Conservation (phyloP, 2,888 invertebrate species). For the Temnothorax ravouxi region DNA sequence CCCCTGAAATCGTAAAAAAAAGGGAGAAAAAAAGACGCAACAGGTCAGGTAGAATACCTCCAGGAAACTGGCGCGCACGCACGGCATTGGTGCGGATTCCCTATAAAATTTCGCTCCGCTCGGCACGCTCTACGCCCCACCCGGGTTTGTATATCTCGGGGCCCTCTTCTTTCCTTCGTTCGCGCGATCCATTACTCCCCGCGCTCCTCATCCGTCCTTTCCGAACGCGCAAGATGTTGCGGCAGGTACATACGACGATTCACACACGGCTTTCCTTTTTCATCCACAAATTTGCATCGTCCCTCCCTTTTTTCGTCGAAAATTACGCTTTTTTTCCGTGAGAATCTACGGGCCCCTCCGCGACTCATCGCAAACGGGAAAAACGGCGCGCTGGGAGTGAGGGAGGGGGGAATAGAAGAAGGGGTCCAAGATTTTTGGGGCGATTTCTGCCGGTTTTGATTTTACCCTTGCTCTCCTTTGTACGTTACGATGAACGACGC, state of each 20-base stretch:
- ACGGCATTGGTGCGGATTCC: constrained; percentile 74
- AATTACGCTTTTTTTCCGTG: constrained; percentile 74
- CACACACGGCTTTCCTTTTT: constrained; percentile 66
- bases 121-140: constrained; percentile 48
- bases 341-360: constrained; percentile 64
- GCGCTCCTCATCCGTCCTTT: constrained; percentile 18
- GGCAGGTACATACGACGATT: constrained; percentile 69
- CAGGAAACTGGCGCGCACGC: constrained; percentile 38
- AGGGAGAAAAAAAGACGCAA: constrained; percentile 67
- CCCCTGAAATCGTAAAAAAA: constrained; percentile 83
- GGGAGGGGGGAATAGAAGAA: constrained; percentile 61
- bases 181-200: constrained; percentile 49
- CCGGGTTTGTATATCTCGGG: neutral
- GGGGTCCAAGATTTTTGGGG: constrained; percentile 75
- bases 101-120: constrained; percentile 83
- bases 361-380: constrained; percentile 20
- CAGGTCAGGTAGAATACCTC: constrained; percentile 81
- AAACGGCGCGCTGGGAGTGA: constrained; percentile 10
- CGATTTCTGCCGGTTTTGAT: constrained; percentile 74
- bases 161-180: constrained; percentile 43
- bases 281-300: constrained; percentile 81
- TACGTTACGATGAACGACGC: constrained; percentile 45
- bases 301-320: constrained; percentile 71
- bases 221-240: constrained; percentile 49
- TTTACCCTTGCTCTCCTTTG: constrained; percentile 60